phyloP scores from a whole-genome alignment of 2,797 vertebrate species.

The Varecia variegata region DNA sequence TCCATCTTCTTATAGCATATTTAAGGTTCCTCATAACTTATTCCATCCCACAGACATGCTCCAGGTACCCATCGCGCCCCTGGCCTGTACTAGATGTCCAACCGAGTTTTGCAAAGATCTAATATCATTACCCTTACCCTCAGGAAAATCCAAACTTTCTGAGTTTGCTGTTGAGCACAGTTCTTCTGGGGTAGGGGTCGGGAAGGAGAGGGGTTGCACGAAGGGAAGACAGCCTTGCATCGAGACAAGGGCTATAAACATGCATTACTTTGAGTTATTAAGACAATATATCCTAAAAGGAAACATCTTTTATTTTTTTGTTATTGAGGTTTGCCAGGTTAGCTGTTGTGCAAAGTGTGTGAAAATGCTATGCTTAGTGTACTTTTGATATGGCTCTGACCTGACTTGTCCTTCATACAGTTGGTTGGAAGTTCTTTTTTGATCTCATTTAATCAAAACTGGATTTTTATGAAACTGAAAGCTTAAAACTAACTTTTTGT shows the following conservation, averaged over 20 bases:
- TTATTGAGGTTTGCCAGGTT: neutral
- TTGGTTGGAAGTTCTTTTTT: neutral
- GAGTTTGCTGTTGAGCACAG: neutral
- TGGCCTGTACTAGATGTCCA: neutral
- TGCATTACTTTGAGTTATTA: neutral
- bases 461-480: constrained; percentile 17
- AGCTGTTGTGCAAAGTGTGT: neutral
- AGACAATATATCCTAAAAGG: neutral
- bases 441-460: constrained; percentile 47
- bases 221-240: neutral
- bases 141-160: neutral
- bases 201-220: neutral
- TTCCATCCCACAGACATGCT: neutral
- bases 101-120: neutral
- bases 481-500: neutral
- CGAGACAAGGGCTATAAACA: neutral
- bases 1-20: neutral
- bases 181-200: neutral
- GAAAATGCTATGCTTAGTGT: neutral
- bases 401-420: neutral
- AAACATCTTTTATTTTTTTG: neutral
- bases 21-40: neutral
- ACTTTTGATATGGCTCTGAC: neutral
- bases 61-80: neutral
- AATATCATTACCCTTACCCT: neutral